phyloP scores from a whole-genome alignment of 2,888 invertebrate species.

The Eledona agricola region DNA sequence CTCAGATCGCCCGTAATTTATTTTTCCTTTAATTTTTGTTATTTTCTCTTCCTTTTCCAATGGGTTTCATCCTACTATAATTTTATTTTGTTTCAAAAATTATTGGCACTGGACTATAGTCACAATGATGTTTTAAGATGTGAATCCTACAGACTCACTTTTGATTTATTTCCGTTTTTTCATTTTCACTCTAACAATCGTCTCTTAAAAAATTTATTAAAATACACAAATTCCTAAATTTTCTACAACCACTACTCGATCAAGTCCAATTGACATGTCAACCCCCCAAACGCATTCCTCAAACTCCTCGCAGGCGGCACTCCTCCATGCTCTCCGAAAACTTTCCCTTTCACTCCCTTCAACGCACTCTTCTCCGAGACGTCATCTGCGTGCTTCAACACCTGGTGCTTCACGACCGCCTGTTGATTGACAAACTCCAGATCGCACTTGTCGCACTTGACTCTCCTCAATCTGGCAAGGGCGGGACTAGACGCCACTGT shows the following conservation, averaged over 20 bases:
- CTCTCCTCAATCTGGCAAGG: conserved; percentile 11
- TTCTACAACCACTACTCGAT: background rate
- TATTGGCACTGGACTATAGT: too few species aligned
- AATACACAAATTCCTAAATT: conserved; percentile 8
- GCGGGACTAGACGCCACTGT: background rate
- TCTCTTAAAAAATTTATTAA: conserved; percentile 28
- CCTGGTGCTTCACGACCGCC: conserved; percentile 49
- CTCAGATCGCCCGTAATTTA: too few species aligned
- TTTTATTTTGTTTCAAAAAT: too few species aligned
- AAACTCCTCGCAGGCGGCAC: conserved; percentile 48
- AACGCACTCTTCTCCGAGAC: conserved; percentile 53
- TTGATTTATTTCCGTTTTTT: too few species aligned
- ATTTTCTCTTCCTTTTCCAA: too few species aligned
- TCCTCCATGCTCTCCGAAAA: conserved; percentile 49
- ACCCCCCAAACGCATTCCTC: conserved; percentile 44
- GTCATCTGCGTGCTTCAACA: conserved; percentile 49
- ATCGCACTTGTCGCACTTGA: conserved; percentile 51
- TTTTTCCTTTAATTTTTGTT: too few species aligned
- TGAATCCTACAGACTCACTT: too few species aligned
- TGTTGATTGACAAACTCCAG: conserved; percentile 50
- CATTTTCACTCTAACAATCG: too few species aligned
- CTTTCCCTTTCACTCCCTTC: conserved; percentile 22
- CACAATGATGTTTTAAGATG: too few species aligned
- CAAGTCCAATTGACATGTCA: conserved; percentile 40
- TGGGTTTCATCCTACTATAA: too few species aligned